Evolutionary conservation across 2,888 invertebrate genomes (phyloP), one percentile per base, ranked within the genome.

Genomic region (Drosophila mimica): DNA sequence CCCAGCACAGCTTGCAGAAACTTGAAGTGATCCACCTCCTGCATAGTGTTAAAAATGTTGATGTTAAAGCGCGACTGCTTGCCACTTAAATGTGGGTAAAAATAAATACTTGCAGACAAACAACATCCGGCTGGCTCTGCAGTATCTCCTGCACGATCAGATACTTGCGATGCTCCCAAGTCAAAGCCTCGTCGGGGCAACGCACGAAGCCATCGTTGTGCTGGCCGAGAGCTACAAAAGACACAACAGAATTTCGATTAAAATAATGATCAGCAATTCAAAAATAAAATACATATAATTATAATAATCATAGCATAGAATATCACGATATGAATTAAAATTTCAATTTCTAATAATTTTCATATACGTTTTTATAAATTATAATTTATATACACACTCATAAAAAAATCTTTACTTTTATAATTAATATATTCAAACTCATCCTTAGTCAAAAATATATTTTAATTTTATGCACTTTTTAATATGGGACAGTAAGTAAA

Each of bases 1-100:
- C 94, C 94, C 76, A 96, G 92, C 48, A 95, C 94, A 67, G 94
- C 94, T 85, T 95, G 94, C 52, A 97, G 92, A 86, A 95, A 96
- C 76, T 95, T 95, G 89, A 95, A 97, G 91, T 96, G 96, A 91
- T 97, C 97, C 9, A 96, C 96, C 94, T 96, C 96, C 95, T 96
- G 53, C 1, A 56, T 5, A 25, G 28, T 46, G 28, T 56, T 57
- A 3, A 20, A 28, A 53, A 53, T 25, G 1, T 15, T 25, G 3
- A 71, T 76, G 70, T 84, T 85, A 87, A 89, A 84, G 74, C 62
- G 67, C 74, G 60, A 76, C 80, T 75, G 74, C 38, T 30, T 34
- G 8, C n/a, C 25, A 43, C 15, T 51, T 1, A 7, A 11, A 11
- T 20, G 7, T 11, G n/a, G 20, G 15, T 31, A 52, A 7, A 30